These are phyloP conservation scores for Operophtera brumata DNA, from an alignment of 2,888 invertebrate genomes.

Conservation along the genomic window DNA sequence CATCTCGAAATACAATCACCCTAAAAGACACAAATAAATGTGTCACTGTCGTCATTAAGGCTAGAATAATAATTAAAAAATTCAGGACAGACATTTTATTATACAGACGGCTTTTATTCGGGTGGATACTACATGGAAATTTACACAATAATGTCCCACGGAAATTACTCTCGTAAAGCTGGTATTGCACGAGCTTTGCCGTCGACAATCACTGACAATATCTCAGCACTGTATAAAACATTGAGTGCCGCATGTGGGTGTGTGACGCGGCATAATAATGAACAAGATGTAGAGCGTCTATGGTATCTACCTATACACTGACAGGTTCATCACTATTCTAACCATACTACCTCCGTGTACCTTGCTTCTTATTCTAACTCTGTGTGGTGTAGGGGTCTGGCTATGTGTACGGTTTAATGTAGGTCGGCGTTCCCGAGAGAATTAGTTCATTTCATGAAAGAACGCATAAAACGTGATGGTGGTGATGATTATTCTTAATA, in stretches of 20 bases:
- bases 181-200: constrained; percentile 6
- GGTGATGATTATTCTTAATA: background rate
- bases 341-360: background rate
- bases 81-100: constrained; percentile 13
- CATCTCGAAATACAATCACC: too few species aligned
- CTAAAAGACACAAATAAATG: background rate
- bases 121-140: constrained; percentile 2
- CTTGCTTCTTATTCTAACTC: background rate
- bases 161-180: constrained; percentile 16
- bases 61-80: constrained; percentile 1
- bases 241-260: background rate
- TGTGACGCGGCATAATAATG: background rate
- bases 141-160: constrained; percentile 12
- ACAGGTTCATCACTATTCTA: background rate
- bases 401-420: background rate
- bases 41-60: background rate
- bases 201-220: too few species aligned
- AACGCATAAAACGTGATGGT: background rate
- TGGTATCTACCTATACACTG: background rate
- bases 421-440: background rate
- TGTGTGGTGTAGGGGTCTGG: background rate
- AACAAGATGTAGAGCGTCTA: background rate
- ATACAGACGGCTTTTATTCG: constrained; percentile 3
- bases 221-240: too few species aligned
- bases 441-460: background rate